phyloP scores from a whole-genome alignment of 1,140 invertebrate genomes.

The Drosophila obscura region DNA sequence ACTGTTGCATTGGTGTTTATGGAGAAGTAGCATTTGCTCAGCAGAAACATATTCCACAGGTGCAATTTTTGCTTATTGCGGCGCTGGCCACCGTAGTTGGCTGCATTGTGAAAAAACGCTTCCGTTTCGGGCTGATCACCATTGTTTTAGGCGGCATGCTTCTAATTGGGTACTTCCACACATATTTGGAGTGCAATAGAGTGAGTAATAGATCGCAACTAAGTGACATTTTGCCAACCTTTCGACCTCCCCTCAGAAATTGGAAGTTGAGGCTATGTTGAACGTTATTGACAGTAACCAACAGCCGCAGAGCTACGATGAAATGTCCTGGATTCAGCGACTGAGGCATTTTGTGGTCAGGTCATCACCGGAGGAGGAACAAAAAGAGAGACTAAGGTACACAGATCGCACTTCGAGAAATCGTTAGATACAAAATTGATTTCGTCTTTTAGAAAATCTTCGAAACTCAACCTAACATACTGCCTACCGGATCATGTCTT shows the following conservation, averaged over 20 bases:
- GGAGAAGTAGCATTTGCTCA: no score
- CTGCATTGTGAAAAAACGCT: conserved; percentile 54
- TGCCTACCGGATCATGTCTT: conserved; percentile 74
- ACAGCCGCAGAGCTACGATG: background rate
- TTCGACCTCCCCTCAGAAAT: conserved; percentile 45
- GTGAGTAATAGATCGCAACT: conserved; percentile 31
- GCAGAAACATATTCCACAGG: conserved; percentile 33
- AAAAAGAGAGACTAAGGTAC: conserved; percentile 50
- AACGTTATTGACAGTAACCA: conserved; percentile 58
- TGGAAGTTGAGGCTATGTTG: conserved; percentile 63
- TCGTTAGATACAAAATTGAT: background rate
- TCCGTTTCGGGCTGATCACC: conserved; percentile 27
- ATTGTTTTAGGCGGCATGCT: conserved; percentile 50
- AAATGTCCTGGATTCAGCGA: conserved; percentile 22
- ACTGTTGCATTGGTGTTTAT: conserved; percentile 8
- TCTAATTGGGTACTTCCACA: conserved; percentile 66
- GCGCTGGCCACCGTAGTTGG: conserved; percentile 22
- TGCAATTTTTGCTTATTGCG: conserved; percentile 58
- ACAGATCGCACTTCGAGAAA: background rate
- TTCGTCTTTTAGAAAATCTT: conserved; percentile 57
- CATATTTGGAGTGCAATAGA: conserved; percentile 76
- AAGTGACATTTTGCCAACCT: background rate
- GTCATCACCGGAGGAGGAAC: conserved; percentile 1
- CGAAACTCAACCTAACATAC: conserved; percentile 45
- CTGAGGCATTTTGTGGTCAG: conserved; percentile 18